These are phyloP conservation scores for Thysanoteuthis rhombus DNA, from an alignment of 2,888 invertebrate species.

Conservation along the genomic window DNA sequence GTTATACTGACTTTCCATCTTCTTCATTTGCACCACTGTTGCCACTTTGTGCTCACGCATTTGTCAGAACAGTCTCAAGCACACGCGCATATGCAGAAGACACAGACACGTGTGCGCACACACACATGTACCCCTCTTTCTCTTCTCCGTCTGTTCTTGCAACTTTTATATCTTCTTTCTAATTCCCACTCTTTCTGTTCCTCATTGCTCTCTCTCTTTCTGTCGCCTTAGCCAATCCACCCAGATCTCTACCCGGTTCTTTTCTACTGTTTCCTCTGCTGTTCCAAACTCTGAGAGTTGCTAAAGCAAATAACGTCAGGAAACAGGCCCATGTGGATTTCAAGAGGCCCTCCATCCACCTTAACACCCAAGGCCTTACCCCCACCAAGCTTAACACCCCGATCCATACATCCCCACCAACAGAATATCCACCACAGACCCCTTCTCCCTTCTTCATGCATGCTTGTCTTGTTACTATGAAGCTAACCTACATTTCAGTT, in stretches of 20 bases:
- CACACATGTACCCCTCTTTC: neutral
- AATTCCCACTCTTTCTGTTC: neutral
- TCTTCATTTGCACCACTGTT: neutral
- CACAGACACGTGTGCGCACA: too few relatives aligned
- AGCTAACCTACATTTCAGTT: neutral
- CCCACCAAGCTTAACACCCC: neutral
- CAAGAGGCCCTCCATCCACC: neutral
- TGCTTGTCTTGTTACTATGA: neutral
- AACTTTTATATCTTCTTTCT: neutral
- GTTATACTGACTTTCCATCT: neutral
- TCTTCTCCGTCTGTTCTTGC: neutral
- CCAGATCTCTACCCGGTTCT: neutral
- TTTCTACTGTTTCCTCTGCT: neutral
- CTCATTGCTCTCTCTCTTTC: neutral
- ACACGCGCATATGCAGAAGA: too few relatives aligned
- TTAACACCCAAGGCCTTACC: neutral
- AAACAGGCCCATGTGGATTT: slow-evolving; percentile 12
- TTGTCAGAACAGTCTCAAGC: too few relatives aligned
- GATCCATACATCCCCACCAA: neutral
- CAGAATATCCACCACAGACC: neutral
- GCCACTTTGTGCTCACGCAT: neutral
- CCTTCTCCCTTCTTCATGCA: neutral
- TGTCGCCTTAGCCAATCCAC: neutral
- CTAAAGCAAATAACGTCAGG: neutral
- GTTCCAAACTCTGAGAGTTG: neutral